Conservation (phyloP, 2,888 invertebrate species). For the Lasiommata megera region DNA sequence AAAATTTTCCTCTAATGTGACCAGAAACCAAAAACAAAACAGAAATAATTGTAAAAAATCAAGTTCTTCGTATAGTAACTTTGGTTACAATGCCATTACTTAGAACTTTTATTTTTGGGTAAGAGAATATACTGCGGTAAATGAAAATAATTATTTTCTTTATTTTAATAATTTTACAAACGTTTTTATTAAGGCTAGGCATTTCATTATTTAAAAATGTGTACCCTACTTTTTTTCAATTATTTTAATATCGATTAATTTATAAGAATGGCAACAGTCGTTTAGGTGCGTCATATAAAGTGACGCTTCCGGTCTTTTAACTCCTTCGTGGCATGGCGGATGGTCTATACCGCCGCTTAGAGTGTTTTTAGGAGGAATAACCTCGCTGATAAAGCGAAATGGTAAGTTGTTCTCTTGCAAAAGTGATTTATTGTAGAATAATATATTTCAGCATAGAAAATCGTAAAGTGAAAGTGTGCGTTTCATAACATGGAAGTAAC, state of each 20-base stretch:
- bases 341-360: conserved; percentile 69
- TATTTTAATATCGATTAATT: not conserved
- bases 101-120: no score
- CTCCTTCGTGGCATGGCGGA: conserved; percentile 81
- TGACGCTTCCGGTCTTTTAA: conserved; percentile 75
- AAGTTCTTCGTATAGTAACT: no score
- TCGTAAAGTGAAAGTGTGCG: conserved; percentile 44
- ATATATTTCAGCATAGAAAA: conserved; percentile 38
- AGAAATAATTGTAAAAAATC: no score
- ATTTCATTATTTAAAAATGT: no score
- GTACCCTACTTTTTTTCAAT: not conserved
- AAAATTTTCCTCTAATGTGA: no score
- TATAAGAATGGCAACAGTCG: conserved; percentile 52
- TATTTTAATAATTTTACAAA: no score
- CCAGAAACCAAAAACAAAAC: no score
- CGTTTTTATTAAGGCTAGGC: no score
- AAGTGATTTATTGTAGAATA: conserved; percentile 35
- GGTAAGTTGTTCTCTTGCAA: conserved; percentile 59
- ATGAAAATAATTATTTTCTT: no score
- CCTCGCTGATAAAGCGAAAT: conserved; percentile 77
- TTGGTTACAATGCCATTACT: no score
- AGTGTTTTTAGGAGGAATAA: conserved; percentile 73
- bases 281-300: conserved; percentile 54
- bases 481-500: conserved; percentile 19
- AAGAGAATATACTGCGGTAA: no score